Percentiles rank a stretch among this genome's conserved stretches.
Evolutionary conservation across 2,888 invertebrate species (phyloP).

Genomic region (Aquatica leii): DNA sequence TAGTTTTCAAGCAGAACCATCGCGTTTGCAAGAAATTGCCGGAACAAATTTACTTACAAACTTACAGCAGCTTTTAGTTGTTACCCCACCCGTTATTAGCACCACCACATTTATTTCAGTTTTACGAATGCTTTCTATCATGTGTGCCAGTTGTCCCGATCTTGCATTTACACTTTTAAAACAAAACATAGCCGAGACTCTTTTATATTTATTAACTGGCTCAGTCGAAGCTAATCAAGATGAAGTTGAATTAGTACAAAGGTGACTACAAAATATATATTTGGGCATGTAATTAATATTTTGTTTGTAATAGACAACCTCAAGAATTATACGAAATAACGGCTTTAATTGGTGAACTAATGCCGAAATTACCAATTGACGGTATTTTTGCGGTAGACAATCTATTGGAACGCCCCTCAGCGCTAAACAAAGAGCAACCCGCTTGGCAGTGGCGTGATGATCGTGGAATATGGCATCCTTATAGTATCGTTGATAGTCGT

Average conservation of each 20-base stretch:
- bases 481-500: constrained; percentile 91
- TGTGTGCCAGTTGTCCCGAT: constrained; percentile 95
- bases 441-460: constrained; percentile 99
- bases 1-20: constrained; percentile 92
- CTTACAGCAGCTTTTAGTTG: constrained; percentile 91
- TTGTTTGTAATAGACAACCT: constrained; percentile 66
- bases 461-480: constrained; percentile 90
- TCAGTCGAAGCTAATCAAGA: constrained; percentile 68
- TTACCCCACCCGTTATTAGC: constrained; percentile 94
- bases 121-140: constrained; percentile 93
- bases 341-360: constrained; percentile 94
- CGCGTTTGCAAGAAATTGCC: constrained; percentile 92
- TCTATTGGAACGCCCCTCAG: constrained; percentile 79
- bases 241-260: constrained; percentile 85
- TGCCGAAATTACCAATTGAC: constrained; percentile 95
- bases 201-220: constrained; percentile 94
- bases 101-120: constrained; percentile 96
- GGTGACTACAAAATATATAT: constrained; percentile 55
- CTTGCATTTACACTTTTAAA: constrained; percentile 90
- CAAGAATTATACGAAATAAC: constrained; percentile 98
- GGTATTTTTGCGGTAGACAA: constrained; percentile 95
- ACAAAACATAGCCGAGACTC: constrained; percentile 95
- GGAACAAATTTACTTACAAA: constrained; percentile 90
- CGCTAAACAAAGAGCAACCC: constrained; percentile 75
- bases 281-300: too few species aligned